Evolutionary conservation across 2,113 vertebrate genomes (phyloP).

Genomic region (Neolamprologus kungweensis): DNA sequence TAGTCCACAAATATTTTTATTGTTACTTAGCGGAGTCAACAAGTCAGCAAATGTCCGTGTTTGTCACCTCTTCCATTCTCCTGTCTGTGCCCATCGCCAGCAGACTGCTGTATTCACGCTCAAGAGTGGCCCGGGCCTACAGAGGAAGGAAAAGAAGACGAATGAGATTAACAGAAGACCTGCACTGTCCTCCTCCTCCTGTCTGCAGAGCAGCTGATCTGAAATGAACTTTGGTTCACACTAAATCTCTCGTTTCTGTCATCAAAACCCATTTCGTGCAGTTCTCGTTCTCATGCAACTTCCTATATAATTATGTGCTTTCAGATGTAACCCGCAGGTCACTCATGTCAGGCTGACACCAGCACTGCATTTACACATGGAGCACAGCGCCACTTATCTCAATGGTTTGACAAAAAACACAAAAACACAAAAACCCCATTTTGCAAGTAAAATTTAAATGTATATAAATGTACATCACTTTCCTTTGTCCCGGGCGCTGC

Average conservation of each 20-base stretch:
- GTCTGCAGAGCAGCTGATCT: neutral
- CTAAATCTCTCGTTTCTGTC: neutral
- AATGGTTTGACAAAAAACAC: neutral
- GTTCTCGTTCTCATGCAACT: neutral
- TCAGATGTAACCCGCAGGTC: neutral
- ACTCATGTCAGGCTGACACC: neutral
- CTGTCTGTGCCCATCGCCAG: slow-evolving; percentile 85
- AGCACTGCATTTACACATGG: neutral
- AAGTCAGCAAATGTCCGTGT: neutral
- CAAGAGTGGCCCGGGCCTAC: slow-evolving; percentile 85
- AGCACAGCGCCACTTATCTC: neutral
- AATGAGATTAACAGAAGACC: neutral
- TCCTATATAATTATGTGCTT: neutral
- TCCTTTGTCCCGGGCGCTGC: neutral
- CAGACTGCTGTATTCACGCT: slow-evolving; percentile 89
- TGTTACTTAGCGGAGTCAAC: neutral
- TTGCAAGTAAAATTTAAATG: neutral
- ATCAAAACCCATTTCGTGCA: neutral
- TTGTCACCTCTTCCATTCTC: slow-evolving; percentile 85
- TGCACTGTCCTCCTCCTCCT: neutral
- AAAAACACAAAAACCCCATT: neutral
- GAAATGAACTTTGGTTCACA: neutral
- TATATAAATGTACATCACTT: neutral
- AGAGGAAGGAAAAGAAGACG: neutral
- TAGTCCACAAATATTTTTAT: neutral